These are phyloP conservation scores for Eupelmus urozonus DNA, from an alignment of 2,888 invertebrate species.

Conservation along the genomic window DNA sequence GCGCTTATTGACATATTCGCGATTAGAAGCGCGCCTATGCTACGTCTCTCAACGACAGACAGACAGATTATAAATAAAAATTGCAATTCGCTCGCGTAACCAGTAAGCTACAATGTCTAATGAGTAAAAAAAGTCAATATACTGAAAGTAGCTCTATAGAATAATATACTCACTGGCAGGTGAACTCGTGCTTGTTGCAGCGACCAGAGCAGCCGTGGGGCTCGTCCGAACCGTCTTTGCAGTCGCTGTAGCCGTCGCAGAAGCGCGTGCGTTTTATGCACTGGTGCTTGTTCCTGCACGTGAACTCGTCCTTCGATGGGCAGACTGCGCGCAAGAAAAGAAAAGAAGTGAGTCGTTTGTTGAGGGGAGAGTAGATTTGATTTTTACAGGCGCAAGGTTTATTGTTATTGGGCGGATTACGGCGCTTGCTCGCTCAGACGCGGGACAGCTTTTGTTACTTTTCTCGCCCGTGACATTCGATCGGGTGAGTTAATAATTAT, in stretches of 20 bases:
- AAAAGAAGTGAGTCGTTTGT: neutral
- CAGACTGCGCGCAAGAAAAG: conserved; percentile 78
- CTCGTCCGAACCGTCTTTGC: conserved; percentile 85
- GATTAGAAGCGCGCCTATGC: no score
- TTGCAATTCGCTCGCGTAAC: no score
- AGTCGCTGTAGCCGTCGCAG: conserved; percentile 84
- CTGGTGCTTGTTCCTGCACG: conserved; percentile 81
- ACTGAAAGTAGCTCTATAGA: no score
- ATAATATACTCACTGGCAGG: conserved; percentile 73
- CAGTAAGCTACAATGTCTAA: no score
- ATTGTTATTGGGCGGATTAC: neutral
- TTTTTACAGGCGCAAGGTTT: neutral
- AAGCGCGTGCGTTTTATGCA: conserved; percentile 81
- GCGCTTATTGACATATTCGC: no score
- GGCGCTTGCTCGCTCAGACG: neutral
- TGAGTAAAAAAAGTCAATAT: no score
- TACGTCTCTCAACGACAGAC: no score
- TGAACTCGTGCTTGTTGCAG: conserved; percentile 75
- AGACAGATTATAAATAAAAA: no score
- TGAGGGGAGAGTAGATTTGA: no score
- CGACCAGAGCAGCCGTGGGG: conserved; percentile 79
- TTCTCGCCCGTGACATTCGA: neutral
- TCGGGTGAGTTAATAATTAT: no score
- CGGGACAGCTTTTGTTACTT: conserved; percentile 6
- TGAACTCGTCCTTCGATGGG: conserved; percentile 79